Percentiles rank a stretch among this genome's conserved stretches.
phyloP scores from a whole-genome alignment of 2,113 vertebrate species.

The Platycercus adscitus region DNA sequence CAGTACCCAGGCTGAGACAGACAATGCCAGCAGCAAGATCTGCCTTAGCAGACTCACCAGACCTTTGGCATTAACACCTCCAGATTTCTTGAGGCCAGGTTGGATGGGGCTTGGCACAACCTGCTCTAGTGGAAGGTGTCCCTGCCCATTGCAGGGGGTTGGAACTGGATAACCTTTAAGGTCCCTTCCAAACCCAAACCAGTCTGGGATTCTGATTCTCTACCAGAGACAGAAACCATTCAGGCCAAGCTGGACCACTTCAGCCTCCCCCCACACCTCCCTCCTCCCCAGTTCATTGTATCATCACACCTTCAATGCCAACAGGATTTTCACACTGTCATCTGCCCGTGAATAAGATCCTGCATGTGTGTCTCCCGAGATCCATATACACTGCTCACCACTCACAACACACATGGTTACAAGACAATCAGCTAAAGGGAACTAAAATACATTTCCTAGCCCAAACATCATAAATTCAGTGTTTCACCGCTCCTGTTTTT shows the following conservation, averaged over 20 bases:
- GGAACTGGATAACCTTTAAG: background rate
- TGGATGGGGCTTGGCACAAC: background rate
- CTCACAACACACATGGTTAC: background rate
- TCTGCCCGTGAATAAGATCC: background rate
- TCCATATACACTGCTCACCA: background rate
- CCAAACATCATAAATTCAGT: background rate
- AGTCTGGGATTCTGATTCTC: background rate
- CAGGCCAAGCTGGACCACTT: background rate
- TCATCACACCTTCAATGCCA: background rate
- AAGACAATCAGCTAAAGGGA: constrained; percentile 18
- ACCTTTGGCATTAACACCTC: rapidly evolving
- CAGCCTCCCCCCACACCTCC: background rate
- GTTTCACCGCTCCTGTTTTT: background rate
- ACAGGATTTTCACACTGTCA: background rate
- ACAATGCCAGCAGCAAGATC: background rate
- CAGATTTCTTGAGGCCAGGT: background rate
- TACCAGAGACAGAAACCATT: background rate
- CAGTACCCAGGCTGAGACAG: background rate
- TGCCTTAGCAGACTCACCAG: background rate
- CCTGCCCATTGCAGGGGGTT: background rate
- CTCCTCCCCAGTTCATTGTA: rapidly evolving
- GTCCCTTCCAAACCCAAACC: background rate
- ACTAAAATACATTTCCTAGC: constrained; percentile 33
- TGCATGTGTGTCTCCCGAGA: background rate
- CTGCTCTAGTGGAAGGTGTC: background rate